These are phyloP conservation scores for Mythimna albipuncta DNA, from an alignment of 2,888 invertebrate genomes.

Conservation along the genomic window DNA sequence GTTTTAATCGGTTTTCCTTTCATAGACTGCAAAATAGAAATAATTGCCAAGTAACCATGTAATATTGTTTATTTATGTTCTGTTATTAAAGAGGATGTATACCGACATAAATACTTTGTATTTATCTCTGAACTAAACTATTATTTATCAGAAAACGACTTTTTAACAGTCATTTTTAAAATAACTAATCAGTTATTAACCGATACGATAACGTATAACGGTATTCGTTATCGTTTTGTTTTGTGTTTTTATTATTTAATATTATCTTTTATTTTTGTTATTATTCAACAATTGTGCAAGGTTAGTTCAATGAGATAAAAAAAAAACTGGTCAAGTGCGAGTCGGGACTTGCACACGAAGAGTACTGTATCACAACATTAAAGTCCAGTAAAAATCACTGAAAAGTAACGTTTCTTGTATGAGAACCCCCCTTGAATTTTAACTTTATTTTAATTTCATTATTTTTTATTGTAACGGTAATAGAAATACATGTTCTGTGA, in stretches of 20 bases:
- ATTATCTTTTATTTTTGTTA: slow-evolving; percentile 38
- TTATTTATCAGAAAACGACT: not conserved
- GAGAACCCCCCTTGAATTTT: too few relatives aligned
- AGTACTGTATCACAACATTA: too few relatives aligned
- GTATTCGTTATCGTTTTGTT: slow-evolving; percentile 32
- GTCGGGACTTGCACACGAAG: too few relatives aligned
- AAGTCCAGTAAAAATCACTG: too few relatives aligned
- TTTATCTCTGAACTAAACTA: not conserved
- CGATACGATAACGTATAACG: slow-evolving; percentile 40
- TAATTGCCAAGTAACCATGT: not conserved
- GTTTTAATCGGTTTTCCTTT: slow-evolving; percentile 19
- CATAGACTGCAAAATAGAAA: slow-evolving; percentile 25
- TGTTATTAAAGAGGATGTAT: not conserved
- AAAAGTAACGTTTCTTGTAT: too few relatives aligned
- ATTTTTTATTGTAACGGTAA: too few relatives aligned
- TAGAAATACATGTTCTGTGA: too few relatives aligned
- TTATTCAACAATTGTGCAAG: slow-evolving; percentile 51
- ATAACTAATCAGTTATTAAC: not conserved
- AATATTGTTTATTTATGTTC: not conserved
- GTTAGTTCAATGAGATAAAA: slow-evolving; percentile 38
- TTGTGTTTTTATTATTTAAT: slow-evolving; percentile 20
- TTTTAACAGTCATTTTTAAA: slow-evolving; percentile 14
- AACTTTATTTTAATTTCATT: too few relatives aligned
- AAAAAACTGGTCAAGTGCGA: not conserved
- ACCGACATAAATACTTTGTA: not conserved